Base-by-base conservation (phyloP, 2,797 vertebrate genomes). In the Clarias laeviceps region DNA sequence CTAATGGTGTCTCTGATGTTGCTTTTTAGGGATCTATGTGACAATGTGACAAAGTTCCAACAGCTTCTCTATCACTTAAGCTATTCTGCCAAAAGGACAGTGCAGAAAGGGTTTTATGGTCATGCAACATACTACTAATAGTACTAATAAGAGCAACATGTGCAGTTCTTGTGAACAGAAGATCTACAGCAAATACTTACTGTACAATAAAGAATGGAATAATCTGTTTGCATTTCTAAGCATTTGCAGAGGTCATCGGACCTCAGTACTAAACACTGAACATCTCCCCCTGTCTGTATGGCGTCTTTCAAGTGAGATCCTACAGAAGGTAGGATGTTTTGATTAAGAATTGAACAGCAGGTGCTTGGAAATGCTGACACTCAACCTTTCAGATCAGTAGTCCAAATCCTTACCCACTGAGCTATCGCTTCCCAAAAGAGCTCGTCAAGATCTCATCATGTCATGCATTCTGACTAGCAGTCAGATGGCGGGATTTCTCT, bases 331-430 rank as follows among this genome's bases (percentile, higher is more conserved):
- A 7, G 14, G 11, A 24, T n/a, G 24, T n/a, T 72, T 72, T n/a
- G 37, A 5, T n/a, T 45, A 73, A n/a, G 40, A 27, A 50, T 14
- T 45, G 24, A 50, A 50, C 9, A 50, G 70, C 15, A n/a, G 24
- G 4, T 7, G 70, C 14, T 27, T 72, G 37, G 37, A 72, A 72
- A 72, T 24, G 69, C 70, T 73, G 40, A 2, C 20, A 27, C 37
- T 72, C 69, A 50, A 8, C 70, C 70, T 17, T 73, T 73, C 12
- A 24, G 68, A 50, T 73, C 40, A 73, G 40, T 73, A 73, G 40
- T 15, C 70, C 37, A 72, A 72, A 45, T 14, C 40, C 24, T 50
- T 50, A n/a, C n/a, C 70, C 24, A 50, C 4, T 27, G 69, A 72
- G 6, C 17, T 40, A 27, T 14, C 14, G 9, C 24, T 50, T 54